Evolutionary conservation across 1,140 invertebrate genomes (phyloP).

Genomic region (Idris sp.): DNA sequence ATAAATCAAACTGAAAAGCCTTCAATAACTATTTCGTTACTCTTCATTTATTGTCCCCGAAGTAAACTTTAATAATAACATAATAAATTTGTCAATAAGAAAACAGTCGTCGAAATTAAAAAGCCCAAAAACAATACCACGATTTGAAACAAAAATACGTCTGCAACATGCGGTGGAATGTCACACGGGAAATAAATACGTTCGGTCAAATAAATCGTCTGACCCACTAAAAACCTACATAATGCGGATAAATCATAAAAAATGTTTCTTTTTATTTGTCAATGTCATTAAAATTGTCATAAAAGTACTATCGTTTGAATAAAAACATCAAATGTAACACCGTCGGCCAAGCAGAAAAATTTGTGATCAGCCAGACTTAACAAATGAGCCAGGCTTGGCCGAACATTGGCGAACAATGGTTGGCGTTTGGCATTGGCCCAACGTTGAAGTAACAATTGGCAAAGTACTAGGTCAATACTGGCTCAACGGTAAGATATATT

Average conservation of each 20-base stretch:
- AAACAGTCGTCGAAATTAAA: constrained; percentile 43
- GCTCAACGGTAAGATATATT: no score
- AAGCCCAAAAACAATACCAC: constrained; percentile 26
- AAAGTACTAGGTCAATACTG: no score
- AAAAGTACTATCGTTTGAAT: constrained; percentile 28
- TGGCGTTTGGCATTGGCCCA: no score
- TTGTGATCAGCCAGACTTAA: no score
- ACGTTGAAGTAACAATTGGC: no score
- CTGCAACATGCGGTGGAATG: constrained; percentile 26
- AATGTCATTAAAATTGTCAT: constrained; percentile 21
- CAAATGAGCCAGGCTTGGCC: no score
- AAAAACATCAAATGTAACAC: constrained; percentile 7
- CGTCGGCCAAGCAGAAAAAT: background rate
- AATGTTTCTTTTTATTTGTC: constrained; percentile 28
- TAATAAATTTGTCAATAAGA: constrained; percentile 46
- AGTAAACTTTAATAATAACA: constrained; percentile 43
- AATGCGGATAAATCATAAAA: constrained; percentile 48
- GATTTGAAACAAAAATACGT: constrained; percentile 37
- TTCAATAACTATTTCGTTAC: constrained; percentile 41
- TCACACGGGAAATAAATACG: constrained; percentile 38
- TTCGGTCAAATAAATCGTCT: constrained; percentile 51
- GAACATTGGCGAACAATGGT: no score
- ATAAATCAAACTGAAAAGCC: constrained; percentile 41
- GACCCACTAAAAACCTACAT: constrained; percentile 51
- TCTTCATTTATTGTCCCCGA: constrained; percentile 31